Conservation (phyloP, 2,113 vertebrate species). For the Balaeniceps rex region DNA sequence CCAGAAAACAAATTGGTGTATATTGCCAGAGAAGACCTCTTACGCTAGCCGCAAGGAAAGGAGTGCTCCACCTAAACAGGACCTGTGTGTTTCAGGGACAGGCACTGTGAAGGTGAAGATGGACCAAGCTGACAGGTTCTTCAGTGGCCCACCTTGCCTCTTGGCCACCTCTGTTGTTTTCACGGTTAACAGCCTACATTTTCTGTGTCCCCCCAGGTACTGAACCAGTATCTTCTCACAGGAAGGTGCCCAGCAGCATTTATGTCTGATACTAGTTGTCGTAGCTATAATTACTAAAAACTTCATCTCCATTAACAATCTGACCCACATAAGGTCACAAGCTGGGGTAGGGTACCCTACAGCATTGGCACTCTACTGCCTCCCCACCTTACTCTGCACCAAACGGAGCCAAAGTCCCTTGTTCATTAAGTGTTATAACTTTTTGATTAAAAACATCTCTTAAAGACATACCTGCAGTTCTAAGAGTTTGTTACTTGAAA, state of each 20-base stretch:
- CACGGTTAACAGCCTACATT: neutral
- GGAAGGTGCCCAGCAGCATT: neutral
- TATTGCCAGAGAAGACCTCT: neutral
- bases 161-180: neutral
- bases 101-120: neutral
- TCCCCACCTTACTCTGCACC: neutral
- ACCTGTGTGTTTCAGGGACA: neutral
- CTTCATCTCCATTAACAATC: neutral
- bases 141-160: neutral
- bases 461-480: neutral
- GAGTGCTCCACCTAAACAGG: neutral
- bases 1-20: neutral
- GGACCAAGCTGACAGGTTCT: neutral
- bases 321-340: neutral
- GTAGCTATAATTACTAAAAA: neutral
- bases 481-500: neutral
- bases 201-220: neutral
- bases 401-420: neutral
- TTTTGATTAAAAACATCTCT: neutral
- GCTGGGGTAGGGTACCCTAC: neutral
- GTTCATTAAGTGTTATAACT: neutral
- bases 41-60: neutral
- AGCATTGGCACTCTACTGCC: neutral
- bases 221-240: neutral
- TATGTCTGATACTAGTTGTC: neutral